Evolutionary conservation across 2,888 invertebrate genomes (phyloP).

Genomic region (Nomada goodeniana): DNA sequence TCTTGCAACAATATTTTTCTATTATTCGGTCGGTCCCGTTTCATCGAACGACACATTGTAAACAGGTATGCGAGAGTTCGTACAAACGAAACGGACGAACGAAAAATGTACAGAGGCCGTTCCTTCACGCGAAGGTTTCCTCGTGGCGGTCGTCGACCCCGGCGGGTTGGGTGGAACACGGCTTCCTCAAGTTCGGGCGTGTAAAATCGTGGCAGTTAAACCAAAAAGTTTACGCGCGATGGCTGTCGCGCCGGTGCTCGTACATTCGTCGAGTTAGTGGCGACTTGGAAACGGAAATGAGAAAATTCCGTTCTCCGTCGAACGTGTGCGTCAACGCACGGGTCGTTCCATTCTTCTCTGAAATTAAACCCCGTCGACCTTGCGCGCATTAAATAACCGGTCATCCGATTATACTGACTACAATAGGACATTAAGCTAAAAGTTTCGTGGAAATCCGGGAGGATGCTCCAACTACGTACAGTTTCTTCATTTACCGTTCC

Average conservation of each 20-base stretch:
- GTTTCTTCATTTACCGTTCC: no score
- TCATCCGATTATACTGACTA: neutral
- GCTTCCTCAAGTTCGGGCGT: conserved; percentile 53
- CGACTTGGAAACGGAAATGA: conserved; percentile 56
- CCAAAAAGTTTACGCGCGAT: conserved; percentile 64
- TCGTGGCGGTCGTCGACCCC: conserved; percentile 56
- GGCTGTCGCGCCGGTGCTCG: conserved; percentile 48
- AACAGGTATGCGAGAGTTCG: no score
- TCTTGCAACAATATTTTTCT: no score
- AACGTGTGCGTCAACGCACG: conserved; percentile 15
- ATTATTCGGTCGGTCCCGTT: neutral
- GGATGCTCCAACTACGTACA: no score
- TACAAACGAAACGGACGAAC: neutral
- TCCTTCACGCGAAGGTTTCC: neutral
- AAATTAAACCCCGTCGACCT: conserved; percentile 50
- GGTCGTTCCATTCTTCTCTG: conserved; percentile 41
- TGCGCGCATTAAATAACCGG: neutral
- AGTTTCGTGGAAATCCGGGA: neutral
- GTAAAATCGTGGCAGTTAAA: conserved; percentile 63
- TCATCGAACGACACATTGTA: neutral
- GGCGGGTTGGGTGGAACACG: neutral
- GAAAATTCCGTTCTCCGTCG: conserved; percentile 67
- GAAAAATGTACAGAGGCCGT: no score
- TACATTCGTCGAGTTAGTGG: conserved; percentile 57
- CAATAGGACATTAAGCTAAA: neutral